These are phyloP conservation scores for Leptodactylus fallax DNA, from an alignment of 2,797 vertebrate species.

Conservation along the genomic window DNA sequence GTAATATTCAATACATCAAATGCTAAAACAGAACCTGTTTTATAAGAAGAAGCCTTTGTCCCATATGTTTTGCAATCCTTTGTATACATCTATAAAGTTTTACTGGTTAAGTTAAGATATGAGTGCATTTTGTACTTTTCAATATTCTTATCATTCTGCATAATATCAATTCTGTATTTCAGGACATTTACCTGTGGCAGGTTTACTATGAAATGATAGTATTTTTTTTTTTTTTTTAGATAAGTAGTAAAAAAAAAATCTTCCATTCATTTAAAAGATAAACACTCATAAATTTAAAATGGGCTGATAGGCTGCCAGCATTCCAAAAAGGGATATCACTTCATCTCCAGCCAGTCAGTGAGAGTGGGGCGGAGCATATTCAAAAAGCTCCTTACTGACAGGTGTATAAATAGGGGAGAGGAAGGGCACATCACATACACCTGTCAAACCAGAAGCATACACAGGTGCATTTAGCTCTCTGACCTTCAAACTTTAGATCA, in stretches of 20 bases:
- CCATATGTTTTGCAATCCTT: slow-evolving; percentile 46
- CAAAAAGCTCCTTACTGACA: slow-evolving; percentile 69
- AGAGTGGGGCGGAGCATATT: slow-evolving; percentile 72
- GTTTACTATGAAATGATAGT: slow-evolving; percentile 25
- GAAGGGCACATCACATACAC: slow-evolving; percentile 74
- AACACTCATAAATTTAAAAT: slow-evolving; percentile 72
- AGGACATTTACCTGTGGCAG: slow-evolving; percentile 31
- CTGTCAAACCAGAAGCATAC: slow-evolving; percentile 70
- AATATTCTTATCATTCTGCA: slow-evolving; percentile 10
- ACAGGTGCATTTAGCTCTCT: slow-evolving; percentile 66
- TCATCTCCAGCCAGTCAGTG: slow-evolving; percentile 76
- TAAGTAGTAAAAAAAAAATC: slow-evolving; percentile 70
- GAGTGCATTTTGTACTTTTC: slow-evolving; percentile 25
- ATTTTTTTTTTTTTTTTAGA: slow-evolving; percentile 42
- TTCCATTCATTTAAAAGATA: slow-evolving; percentile 73
- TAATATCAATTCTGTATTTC: neutral
- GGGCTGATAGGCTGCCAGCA: slow-evolving; percentile 73
- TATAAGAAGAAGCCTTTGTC: slow-evolving; percentile 55
- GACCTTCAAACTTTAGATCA: slow-evolving; percentile 69
- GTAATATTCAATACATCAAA: slow-evolving; percentile 27
- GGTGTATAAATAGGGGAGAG: slow-evolving; percentile 77
- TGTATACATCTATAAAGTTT: slow-evolving; percentile 45
- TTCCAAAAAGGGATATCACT: slow-evolving; percentile 77
- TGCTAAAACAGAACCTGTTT: slow-evolving; percentile 20
- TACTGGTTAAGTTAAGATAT: slow-evolving; percentile 30